These are phyloP conservation scores for Ormyrus labotus DNA, from an alignment of 2,888 invertebrate genomes.

Conservation along the genomic window DNA sequence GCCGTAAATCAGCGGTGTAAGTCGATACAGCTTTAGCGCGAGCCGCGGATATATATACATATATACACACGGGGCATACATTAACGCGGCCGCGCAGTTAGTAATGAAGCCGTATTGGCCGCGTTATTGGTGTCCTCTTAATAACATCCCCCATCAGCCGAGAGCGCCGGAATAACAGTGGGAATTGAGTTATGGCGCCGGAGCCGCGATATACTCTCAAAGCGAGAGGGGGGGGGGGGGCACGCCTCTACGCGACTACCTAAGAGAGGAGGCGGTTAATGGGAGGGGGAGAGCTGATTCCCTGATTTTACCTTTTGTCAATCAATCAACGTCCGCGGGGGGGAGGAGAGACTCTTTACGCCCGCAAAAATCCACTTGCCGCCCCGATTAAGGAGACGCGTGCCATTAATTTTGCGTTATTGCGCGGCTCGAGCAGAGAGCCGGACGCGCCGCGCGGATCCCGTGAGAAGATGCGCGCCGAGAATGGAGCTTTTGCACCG, in stretches of 20 bases:
- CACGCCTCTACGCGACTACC: constrained; percentile 35
- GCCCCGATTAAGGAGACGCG: constrained; percentile 55
- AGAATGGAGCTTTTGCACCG: not conserved
- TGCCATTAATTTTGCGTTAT: constrained; percentile 57
- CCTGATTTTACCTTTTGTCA: constrained; percentile 58
- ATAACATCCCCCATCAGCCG: constrained; percentile 67
- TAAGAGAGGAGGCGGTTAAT: constrained; percentile 28
- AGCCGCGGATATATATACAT: not conserved
- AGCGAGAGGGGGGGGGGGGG: not conserved
- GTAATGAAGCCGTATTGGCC: constrained; percentile 73
- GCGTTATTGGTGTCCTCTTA: constrained; percentile 74
- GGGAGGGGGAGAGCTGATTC: constrained; percentile 14
- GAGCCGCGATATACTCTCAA: constrained; percentile 59
- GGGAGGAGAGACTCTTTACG: constrained; percentile 36
- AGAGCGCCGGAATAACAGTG: constrained; percentile 66
- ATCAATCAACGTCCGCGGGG: constrained; percentile 56
- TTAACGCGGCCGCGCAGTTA: constrained; percentile 44
- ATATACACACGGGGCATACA: constrained; percentile 35
- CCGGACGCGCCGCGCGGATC: constrained; percentile 37
- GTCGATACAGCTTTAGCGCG: constrained; percentile 41
- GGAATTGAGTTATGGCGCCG: constrained; percentile 68
- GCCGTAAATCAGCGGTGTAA: constrained; percentile 55
- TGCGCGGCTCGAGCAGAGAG: constrained; percentile 25
- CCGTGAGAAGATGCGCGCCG: constrained; percentile 42
- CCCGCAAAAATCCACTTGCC: constrained; percentile 54